phyloP scores from a whole-genome alignment of 2,888 invertebrate genomes.

The Dione juno region DNA sequence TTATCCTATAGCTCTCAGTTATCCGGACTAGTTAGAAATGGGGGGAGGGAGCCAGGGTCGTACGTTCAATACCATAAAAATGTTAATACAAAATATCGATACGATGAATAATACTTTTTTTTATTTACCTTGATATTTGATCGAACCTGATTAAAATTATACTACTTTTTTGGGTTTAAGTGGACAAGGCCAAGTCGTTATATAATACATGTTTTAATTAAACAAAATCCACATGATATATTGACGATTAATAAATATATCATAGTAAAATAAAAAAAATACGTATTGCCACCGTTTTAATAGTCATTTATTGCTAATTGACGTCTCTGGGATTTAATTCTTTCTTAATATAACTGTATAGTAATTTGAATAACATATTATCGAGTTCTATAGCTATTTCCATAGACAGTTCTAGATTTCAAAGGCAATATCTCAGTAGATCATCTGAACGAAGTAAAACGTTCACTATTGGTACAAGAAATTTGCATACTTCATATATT shows the following conservation, averaged over 20 bases:
- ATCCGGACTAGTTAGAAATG: no score
- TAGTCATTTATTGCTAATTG: no score
- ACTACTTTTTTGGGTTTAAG: not conserved
- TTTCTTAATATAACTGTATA: no score
- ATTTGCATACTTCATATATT: not conserved
- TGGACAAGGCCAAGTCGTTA: not conserved
- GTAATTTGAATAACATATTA: not conserved
- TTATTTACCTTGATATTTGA: constrained; percentile 10
- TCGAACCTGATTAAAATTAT: not conserved
- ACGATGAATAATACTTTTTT: not conserved
- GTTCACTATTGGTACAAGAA: not conserved
- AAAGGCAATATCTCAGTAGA: constrained; percentile 1
- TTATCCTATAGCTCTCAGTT: no score
- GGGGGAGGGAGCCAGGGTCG: no score
- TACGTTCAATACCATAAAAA: no score
- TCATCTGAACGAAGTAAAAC: not conserved
- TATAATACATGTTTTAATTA: not conserved
- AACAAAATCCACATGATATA: no score
- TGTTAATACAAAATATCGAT: not conserved
- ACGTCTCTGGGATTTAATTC: no score
- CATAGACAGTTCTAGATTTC: not conserved
- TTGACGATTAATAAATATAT: no score
- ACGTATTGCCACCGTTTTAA: no score
- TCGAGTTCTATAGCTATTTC: not conserved
- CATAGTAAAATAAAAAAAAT: no score